phyloP scores from a whole-genome alignment of 2,888 invertebrate genomes.

The Xestia sexstrigata region DNA sequence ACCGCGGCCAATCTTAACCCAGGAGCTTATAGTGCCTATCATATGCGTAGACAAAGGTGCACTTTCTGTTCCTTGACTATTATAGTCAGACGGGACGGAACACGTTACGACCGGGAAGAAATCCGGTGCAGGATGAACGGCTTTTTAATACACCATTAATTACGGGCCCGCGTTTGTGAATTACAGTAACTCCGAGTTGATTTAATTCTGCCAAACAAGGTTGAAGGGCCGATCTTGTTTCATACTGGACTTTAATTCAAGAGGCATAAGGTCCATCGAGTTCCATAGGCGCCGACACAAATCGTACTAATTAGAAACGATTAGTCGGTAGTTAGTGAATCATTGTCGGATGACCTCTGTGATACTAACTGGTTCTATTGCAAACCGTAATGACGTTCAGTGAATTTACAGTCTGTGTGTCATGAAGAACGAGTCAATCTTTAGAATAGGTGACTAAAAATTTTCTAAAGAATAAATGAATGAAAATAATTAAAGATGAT shows the following conservation, averaged over 20 bases:
- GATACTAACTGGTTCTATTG: constrained; percentile 27
- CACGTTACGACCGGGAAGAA: not conserved
- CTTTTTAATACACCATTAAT: not conserved
- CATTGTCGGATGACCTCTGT: constrained; percentile 48
- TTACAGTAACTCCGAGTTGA: not conserved
- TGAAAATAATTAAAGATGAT: too few species aligned
- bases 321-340: constrained; percentile 59
- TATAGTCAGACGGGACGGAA: not conserved
- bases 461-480: not conserved
- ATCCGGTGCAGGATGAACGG: not conserved
- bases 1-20: not conserved
- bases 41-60: not conserved
- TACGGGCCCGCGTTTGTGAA: not conserved
- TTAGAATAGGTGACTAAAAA: not conserved
- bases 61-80: not conserved
- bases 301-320: constrained; percentile 54
- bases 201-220: constrained; percentile 23
- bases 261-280: not conserved
- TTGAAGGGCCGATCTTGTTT: constrained; percentile 16
- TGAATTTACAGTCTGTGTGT: constrained; percentile 2
- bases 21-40: not conserved
- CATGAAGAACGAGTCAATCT: not conserved
- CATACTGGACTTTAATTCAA: constrained; percentile 5
- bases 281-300: constrained; percentile 9
- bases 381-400: constrained; percentile 20